A percentile compares a stretch with the other conserved stretches of the same genome.
Conservation (phyloP, 2,113 vertebrate species). For the Cranoglanis bouderius region DNA sequence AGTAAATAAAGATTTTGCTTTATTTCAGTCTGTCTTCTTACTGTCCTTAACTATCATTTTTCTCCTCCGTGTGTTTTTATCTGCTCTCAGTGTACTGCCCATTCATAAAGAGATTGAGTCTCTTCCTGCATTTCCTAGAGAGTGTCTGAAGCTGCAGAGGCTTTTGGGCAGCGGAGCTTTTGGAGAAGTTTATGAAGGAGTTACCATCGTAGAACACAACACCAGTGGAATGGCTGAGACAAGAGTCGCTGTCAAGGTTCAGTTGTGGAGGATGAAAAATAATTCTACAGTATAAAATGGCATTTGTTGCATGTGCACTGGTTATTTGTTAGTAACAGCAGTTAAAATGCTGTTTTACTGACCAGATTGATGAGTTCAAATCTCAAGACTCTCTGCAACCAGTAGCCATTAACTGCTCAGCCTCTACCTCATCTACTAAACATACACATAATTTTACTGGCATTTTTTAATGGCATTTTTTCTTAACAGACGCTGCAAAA, state of each 20-base stretch:
- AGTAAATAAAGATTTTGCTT: not conserved
- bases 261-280: not conserved
- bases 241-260: conserved; percentile 80
- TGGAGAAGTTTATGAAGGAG: conserved; percentile 79
- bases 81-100: conserved; percentile 70
- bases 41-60: not conserved
- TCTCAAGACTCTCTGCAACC: not conserved
- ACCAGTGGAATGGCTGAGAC: conserved; percentile 63
- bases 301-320: not conserved
- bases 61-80: conserved; percentile 1
- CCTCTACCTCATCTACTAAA: not conserved
- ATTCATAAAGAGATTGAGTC: conserved; percentile 71
- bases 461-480: no score
- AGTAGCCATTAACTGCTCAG: not conserved
- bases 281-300: not conserved
- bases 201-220: conserved; percentile 62
- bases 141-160: conserved; percentile 71
- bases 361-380: not conserved
- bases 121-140: conserved; percentile 73
- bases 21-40: not conserved
- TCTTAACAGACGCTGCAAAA: conserved; percentile 74
- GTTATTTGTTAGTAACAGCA: not conserved
- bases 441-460: no score
- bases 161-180: conserved; percentile 78
- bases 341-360: not conserved